Conservation (phyloP, 2,113 vertebrate genomes). For the Vanacampus margaritifer region DNA sequence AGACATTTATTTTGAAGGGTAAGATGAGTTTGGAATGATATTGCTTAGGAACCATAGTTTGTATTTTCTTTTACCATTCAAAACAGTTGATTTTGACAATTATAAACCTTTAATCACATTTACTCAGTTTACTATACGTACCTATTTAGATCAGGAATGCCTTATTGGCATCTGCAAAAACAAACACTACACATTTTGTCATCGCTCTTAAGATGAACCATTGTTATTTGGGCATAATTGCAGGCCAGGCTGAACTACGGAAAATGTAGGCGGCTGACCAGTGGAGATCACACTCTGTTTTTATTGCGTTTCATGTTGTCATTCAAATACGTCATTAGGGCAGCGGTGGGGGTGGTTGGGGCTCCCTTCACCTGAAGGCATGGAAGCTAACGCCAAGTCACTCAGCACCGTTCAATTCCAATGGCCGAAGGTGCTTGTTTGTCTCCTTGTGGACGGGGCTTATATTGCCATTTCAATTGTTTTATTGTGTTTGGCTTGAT, state of each 20-base stretch:
- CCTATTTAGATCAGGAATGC: too few relatives aligned
- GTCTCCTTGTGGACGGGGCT: neutral
- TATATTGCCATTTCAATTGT: neutral
- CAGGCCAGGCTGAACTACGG: conserved; percentile 38
- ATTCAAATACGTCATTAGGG: conserved; percentile 47
- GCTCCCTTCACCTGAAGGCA: conserved; percentile 58
- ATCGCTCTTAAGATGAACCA: conserved; percentile 50
- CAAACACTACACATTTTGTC: conserved; percentile 29
- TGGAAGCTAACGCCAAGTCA: conserved; percentile 36
- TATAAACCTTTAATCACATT: too few relatives aligned
- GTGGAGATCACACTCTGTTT: conserved; percentile 44
- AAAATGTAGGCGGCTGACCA: conserved; percentile 43
- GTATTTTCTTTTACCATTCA: too few relatives aligned
- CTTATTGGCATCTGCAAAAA: too few relatives aligned
- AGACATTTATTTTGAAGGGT: too few relatives aligned
- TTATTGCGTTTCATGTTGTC: conserved; percentile 56
- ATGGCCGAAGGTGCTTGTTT: conserved; percentile 8
- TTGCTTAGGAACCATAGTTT: too few relatives aligned
- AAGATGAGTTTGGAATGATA: neutral
- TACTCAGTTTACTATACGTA: too few relatives aligned
- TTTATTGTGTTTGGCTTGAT: neutral
- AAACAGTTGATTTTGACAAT: too few relatives aligned
- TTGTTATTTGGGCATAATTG: conserved; percentile 64
- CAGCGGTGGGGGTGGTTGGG: neutral
- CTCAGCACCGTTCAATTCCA: conserved; percentile 52